Evolutionary conservation across 1,140 invertebrate species (phyloP), one percentile per base, ranked within the genome.

Genomic region (Akabosia matsudoensis): DNA sequence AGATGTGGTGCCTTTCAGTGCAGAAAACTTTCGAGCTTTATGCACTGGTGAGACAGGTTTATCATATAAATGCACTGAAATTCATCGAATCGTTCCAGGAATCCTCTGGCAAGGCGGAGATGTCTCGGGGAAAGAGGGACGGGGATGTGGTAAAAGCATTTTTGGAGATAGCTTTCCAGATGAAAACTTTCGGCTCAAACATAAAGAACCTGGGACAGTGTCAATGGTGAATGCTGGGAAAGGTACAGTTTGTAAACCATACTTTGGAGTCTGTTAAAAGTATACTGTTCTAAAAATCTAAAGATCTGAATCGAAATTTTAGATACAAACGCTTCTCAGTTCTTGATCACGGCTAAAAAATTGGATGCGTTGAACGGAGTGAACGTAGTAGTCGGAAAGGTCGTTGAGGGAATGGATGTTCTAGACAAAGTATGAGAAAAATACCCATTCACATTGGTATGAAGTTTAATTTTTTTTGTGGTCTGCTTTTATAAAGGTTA

Each of bases 101-200:
- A 96, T 97, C 90, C 94, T 95, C 93, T 96, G 93, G 85, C 96
- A 98, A 90, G 96, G 95, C 7, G 96, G 96, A 76, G 96, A 98
- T 85, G 96, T 97, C 81, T 97, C 95, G 7, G 95, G 96, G 84
- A 88, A 95, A 80, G 95, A 98, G 87, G 97, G 97, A 0, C 97
- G 96, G 16, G 56, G 75, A 33, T 34, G 34, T 4, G 33, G 97
- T 97, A 18, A 97, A 96, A 31, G 94, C 95, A 98, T 99, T 82
- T 99, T 98, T 85, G 97, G 97, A 0, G 88, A 91, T 34, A 97
- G 96, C 84, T 99, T 99, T 88, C 92, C 93, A 33, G 97, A 99
- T 87, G 97, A 99, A 86, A 98, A 98, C 85, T 98, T 77, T 52
- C 74, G 22, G 31, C 24, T 67, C 24, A 67, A 31, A 31, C 54